Base-by-base conservation (phyloP, 2,113 vertebrate genomes). In the Strix aluco region DNA sequence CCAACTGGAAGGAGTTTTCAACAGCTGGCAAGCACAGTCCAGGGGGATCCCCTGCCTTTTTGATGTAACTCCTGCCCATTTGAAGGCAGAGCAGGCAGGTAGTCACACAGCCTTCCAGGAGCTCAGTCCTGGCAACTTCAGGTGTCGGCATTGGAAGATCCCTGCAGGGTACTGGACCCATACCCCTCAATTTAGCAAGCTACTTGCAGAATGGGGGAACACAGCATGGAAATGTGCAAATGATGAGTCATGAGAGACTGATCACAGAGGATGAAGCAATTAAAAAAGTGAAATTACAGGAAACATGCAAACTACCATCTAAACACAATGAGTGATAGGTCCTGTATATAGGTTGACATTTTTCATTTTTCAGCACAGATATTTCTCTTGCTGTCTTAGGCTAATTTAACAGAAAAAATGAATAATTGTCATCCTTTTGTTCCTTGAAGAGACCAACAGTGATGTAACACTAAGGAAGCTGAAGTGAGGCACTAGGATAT, bases 11-110 rank as follows among this genome's bases (percentile, higher is more conserved):
- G 77, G 61, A 51, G 47, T 65, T 49, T 34, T 94, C 84, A 81
- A 96, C 97, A 98, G 97, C 97, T 98, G 98, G 95, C 92, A 95
- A 88, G 86, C 52, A 29, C 36, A 55, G 61, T 93, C 97, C 65
- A 54, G 40, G 18, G 96, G 93, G 86, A 97, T 72, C 51, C 61
- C 38, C 44, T 93, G 95, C 88, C 73, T 88, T 8, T 83, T 94
- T 93, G 73, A 91, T 94, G 75, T 83, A 91, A 65, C 55, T 96
- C 38, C 74, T 94, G 81, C 42, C 47, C 5, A 30, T 59, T 14
- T 59, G 81, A 95, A 96, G 74, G 55, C 40, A 74, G 59, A 90
- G 38, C 13, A 8, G 65, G 78, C 15, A 34, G 54, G 59, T 47
- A 80, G 84, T 40, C 90, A 46, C 52, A 34, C 15, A 74, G 54